Conservation (phyloP, 1,140 invertebrate species). For the Penaeus vannamei region DNA sequence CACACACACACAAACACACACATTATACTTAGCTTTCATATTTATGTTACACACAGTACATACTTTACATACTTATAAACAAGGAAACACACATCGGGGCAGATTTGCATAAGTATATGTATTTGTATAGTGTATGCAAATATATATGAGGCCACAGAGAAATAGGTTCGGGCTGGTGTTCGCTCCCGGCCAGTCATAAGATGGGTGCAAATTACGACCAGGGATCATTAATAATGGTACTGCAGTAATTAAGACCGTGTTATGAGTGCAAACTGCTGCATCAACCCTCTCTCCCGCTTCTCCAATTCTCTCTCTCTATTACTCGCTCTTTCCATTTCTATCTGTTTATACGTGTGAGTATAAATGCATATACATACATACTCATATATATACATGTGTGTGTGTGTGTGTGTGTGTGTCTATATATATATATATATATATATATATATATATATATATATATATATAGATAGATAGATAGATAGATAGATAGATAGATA, state of each 20-base stretch:
- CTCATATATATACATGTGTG: no score
- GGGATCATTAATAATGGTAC: slow-evolving; percentile 61
- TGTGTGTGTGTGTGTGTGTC: no score
- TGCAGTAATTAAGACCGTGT: slow-evolving; percentile 62
- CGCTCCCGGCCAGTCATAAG: slow-evolving; percentile 21
- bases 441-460: no score
- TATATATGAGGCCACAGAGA: slow-evolving; percentile 48
- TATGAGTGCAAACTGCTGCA: slow-evolving; percentile 62
- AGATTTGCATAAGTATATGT: slow-evolving; percentile 62
- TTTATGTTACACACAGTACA: not conserved
- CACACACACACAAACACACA: no score
- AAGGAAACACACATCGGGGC: slow-evolving; percentile 44
- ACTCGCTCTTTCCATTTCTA: slow-evolving; percentile 29
- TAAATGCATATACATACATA: no score
- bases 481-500: no score
- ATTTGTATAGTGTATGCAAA: slow-evolving; percentile 64
- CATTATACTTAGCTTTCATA: not conserved
- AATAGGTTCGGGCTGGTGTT: slow-evolving; percentile 35
- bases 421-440: no score
- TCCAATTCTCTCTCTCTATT: slow-evolving; percentile 47
- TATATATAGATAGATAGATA: no score
- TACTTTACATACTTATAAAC: slow-evolving; percentile 37
- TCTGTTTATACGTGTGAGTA: no score
- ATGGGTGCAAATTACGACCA: slow-evolving; percentile 53
- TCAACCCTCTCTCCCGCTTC: slow-evolving; percentile 21